phyloP scores from a whole-genome alignment of 1,140 invertebrate genomes.

The Eumaeus atala region DNA sequence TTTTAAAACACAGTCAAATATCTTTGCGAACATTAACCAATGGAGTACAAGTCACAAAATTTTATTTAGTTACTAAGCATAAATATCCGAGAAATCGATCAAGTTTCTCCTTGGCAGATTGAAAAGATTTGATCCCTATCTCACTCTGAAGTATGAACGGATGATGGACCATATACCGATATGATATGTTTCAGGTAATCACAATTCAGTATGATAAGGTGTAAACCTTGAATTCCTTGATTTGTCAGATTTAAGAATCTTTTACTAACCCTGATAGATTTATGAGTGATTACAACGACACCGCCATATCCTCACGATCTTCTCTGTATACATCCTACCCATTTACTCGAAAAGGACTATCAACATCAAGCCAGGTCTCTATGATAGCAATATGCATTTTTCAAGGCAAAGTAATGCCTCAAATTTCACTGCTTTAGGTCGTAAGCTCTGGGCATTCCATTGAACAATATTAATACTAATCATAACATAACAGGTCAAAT shows the following conservation, averaged over 20 bases:
- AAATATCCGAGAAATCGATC: no score
- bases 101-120: neutral
- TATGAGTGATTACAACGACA: slow-evolving; percentile 15
- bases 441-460: slow-evolving; percentile 12
- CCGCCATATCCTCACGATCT: slow-evolving; percentile 16
- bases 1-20: no score
- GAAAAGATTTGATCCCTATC: slow-evolving; percentile 10
- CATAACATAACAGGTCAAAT: no score
- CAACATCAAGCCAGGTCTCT: slow-evolving; percentile 8
- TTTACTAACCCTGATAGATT: slow-evolving; percentile 7
- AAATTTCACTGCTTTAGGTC: neutral
- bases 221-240: slow-evolving; percentile 12
- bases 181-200: slow-evolving; percentile 1
- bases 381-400: slow-evolving; percentile 11
- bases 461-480: slow-evolving; percentile 10
- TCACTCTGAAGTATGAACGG: neutral
- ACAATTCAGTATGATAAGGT: slow-evolving; percentile 13
- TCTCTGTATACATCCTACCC: slow-evolving; percentile 1
- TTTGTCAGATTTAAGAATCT: neutral
- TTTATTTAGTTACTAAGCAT: no score
- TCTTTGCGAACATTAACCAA: no score
- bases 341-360: neutral
- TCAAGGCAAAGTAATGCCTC: neutral
- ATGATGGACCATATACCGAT: slow-evolving; percentile 12
- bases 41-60: no score